These are phyloP conservation scores for Mesorhabditis spiculigera DNA, from an alignment of 2,888 invertebrate genomes.

Conservation along the genomic window DNA sequence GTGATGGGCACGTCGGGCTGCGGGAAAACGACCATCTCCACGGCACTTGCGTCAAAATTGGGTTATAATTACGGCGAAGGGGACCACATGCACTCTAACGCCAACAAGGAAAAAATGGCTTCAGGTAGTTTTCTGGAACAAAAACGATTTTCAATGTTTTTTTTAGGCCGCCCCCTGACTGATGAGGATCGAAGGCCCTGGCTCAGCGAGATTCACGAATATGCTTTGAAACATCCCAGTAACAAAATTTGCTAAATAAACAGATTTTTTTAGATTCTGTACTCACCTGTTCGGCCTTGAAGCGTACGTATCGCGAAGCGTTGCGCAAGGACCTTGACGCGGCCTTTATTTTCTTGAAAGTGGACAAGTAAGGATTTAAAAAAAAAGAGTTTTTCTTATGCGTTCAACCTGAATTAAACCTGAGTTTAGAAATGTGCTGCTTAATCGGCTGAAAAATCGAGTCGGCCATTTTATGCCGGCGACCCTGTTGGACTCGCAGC, in stretches of 20 bases:
- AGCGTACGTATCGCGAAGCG: not conserved
- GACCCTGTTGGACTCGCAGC: conserved; percentile 1
- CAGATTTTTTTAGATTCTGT: not conserved
- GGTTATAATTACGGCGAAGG: not conserved
- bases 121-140: not conserved
- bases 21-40: not conserved
- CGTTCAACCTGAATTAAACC: no score
- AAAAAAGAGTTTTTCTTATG: not conserved
- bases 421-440: not conserved
- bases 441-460: not conserved
- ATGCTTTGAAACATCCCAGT: not conserved
- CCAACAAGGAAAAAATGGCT: not conserved
- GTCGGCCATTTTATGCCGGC: conserved; percentile 4
- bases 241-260: not conserved
- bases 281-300: conserved; percentile 7
- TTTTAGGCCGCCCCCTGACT: not conserved
- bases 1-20: conserved; percentile 4
- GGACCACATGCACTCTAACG: not conserved
- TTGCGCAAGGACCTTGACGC: not conserved
- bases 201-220: not conserved
- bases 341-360: not conserved
- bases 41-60: not conserved
- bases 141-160: not conserved
- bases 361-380: not conserved
- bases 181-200: not conserved